Evolutionary conservation across 2,113 vertebrate genomes (phyloP).

Genomic region (Xenus cinereus): DNA sequence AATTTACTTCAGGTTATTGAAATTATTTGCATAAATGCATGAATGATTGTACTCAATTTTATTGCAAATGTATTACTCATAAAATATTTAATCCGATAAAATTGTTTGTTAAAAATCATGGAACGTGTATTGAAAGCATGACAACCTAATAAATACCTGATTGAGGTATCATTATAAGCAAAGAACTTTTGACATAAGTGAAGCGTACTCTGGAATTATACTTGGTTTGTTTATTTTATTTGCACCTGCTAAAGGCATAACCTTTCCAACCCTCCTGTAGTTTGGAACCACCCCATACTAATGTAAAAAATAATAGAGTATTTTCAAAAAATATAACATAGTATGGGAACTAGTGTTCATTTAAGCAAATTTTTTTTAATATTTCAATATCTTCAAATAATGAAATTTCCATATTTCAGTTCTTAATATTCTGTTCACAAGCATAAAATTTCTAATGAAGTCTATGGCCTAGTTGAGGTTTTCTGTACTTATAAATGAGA

Average conservation of each 20-base stretch:
- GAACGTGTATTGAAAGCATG: not conserved
- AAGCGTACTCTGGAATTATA: not conserved
- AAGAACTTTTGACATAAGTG: not conserved
- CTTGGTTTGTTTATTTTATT: not conserved
- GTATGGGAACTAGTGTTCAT: not conserved
- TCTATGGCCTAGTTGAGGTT: not conserved
- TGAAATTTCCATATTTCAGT: not conserved
- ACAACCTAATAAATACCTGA: not conserved
- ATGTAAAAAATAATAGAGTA: not conserved
- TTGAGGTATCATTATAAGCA: not conserved
- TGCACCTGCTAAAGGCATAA: not conserved
- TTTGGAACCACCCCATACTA: not conserved
- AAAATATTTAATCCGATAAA: not conserved
- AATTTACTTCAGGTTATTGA: not conserved
- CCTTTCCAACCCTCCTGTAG: not conserved
- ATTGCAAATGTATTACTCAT: not conserved
- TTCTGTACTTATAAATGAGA: not conserved
- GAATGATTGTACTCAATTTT: not conserved
- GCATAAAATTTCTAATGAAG: not conserved
- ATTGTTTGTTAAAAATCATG: not conserved
- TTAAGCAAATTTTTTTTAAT: not conserved
- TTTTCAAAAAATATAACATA: not conserved
- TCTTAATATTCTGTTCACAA: not conserved
- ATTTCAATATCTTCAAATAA: not conserved
- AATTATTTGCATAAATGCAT: not conserved